Conservation (phyloP, 2,113 vertebrate genomes). For the Microtus richardsoni region DNA sequence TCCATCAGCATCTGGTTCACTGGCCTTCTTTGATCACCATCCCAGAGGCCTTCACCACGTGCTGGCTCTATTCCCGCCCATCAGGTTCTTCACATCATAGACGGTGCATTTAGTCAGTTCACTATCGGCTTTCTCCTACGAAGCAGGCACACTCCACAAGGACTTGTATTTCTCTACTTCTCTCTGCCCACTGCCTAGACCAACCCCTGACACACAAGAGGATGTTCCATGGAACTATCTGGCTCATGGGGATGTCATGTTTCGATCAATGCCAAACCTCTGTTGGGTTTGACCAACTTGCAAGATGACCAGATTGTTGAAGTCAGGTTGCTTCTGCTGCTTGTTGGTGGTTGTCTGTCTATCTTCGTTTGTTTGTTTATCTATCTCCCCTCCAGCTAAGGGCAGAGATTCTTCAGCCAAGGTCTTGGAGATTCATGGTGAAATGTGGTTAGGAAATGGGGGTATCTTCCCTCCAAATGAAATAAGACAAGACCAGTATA, state of each 20-base stretch:
- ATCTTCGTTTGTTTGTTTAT: background rate
- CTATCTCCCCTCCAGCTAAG: background rate
- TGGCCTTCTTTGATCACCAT: background rate
- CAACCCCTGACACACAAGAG: too few species aligned
- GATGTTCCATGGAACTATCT: background rate
- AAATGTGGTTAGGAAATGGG: background rate
- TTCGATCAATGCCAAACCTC: background rate
- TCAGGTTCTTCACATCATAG: too few species aligned
- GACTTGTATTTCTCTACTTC: background rate
- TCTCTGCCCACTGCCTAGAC: background rate
- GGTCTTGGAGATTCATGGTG: background rate
- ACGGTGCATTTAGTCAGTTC: background rate
- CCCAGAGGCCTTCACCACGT: background rate
- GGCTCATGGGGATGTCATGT: accelerated
- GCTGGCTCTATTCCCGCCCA: background rate
- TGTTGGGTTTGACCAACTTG: background rate
- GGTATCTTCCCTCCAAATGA: background rate
- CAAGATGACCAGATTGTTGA: background rate
- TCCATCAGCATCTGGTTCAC: background rate
- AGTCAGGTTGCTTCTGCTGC: background rate
- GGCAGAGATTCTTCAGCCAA: background rate
- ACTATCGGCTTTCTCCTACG: accelerated
- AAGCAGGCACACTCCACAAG: accelerated
- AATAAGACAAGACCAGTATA: background rate
- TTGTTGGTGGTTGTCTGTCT: accelerated